Base-by-base conservation (phyloP, 1,140 invertebrate genomes). In the Trachymyrmex septentrionalis region DNA sequence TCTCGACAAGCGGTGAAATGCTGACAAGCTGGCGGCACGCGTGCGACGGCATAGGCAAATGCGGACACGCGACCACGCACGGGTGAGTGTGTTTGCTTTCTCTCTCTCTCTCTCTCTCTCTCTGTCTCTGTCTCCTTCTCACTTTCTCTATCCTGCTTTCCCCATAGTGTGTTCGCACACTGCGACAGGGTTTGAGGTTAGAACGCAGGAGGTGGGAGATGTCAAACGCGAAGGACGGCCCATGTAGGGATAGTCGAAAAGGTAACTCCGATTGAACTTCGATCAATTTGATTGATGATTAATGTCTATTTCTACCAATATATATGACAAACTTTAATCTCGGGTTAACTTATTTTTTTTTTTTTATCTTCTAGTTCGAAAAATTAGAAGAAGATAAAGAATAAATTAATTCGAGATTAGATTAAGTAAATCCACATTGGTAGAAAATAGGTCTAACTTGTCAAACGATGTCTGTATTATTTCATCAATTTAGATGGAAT, bases 21-120 rank as follows among this genome's bases (percentile, higher is more conserved):
- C 94, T 93, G 93, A 94, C 91, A 80, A 92, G 92, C 85, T 92
- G 91, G 91, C 91, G 88, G 89, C 80, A 94, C 92, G 92, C 86
- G 30, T 90, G 86, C 61, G 87, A 88, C 88, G 90, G 87, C 81
- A 87, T 93, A 94, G 89, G 90, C 82, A 90, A 69, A 87, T 88
- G 88, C 88, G 85, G 86, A 92, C 82, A 90, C 88, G 81, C 92
- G 87, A 90, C 87, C 81, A 72, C 48, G 81, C 86, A 92, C 82
- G 87, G 92, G 93, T 94, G 64, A 94, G 93, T 92, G 38, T 1
- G 14, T 30, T 12, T 24, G 4, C 3, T 75, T 5, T 19, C 9
- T 34, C 9, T 44, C 14, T 50, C 19, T 21, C 14, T 64, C 21
- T 64, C 19, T 48, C 5, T 50, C 19, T 61, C 9, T 16, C 7